Conservation (phyloP, 2,113 vertebrate species). For the Spea multiplicata region DNA sequence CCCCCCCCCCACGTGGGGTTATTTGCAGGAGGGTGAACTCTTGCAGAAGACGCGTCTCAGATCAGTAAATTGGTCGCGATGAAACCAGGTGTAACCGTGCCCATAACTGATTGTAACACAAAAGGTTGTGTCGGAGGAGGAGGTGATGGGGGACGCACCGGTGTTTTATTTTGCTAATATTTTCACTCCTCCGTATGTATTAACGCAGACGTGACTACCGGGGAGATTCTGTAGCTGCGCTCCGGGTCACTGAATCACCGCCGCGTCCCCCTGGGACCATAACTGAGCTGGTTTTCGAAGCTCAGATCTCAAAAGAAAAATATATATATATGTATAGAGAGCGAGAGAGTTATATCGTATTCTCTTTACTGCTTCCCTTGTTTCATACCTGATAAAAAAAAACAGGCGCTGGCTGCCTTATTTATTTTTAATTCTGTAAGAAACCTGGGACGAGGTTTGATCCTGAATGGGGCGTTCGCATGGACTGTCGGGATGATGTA, state of each 20-base stretch:
- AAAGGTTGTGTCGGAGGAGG: constrained; percentile 26
- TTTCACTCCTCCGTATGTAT: constrained; percentile 40
- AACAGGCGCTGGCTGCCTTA: constrained; percentile 10
- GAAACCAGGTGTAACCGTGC: constrained; percentile 21
- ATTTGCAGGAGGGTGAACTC: constrained; percentile 38
- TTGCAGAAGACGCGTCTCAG: constrained; percentile 34
- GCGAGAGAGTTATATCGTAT: constrained; percentile 6
- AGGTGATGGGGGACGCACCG: constrained; percentile 15
- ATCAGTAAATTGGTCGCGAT: constrained; percentile 42
- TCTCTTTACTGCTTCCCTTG: neutral
- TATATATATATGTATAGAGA: neutral
- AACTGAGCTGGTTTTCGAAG: constrained; percentile 22
- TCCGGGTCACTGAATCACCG: constrained; percentile 44
- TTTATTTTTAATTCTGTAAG: constrained; percentile 5
- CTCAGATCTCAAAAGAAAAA: constrained; percentile 37
- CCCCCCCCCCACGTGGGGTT: constrained; percentile 12
- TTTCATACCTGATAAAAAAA: neutral
- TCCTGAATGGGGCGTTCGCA: neutral
- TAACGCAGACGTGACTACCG: constrained; percentile 46
- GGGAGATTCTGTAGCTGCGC: constrained; percentile 34
- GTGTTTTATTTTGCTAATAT: constrained; percentile 49
- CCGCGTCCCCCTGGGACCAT: constrained; percentile 23
- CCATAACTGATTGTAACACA: constrained; percentile 29
- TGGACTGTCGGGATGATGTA: neutral
- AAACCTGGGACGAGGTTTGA: neutral